Evolutionary conservation across 2,113 vertebrate genomes (phyloP).

Genomic region (Stomatorhinus ivindoensis): DNA sequence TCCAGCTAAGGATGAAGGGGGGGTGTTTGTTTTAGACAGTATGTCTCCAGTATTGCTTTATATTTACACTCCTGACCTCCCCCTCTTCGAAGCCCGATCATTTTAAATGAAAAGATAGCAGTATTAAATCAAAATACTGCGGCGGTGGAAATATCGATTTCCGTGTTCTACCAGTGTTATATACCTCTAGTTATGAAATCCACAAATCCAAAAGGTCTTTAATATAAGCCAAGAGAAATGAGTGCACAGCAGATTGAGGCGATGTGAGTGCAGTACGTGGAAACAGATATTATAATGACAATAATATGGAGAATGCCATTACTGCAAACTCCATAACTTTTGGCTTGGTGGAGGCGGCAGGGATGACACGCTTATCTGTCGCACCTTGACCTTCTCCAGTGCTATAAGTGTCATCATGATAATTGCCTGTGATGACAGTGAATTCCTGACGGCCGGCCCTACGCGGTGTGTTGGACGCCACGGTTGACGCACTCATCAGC

Average conservation of each 20-base stretch:
- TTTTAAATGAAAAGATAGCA: slow-evolving; percentile 16
- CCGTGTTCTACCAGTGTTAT: background rate
- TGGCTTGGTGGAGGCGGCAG: background rate
- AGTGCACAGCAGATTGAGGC: background rate
- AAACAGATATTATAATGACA: background rate
- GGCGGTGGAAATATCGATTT: slow-evolving; percentile 10
- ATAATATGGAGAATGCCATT: background rate
- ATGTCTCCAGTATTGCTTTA: background rate
- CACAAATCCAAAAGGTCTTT: slow-evolving; percentile 18
- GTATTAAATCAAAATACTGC: slow-evolving; percentile 17
- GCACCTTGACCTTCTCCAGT: background rate
- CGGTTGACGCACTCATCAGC: background rate
- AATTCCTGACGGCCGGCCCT: background rate
- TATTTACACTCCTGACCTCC: slow-evolving; percentile 14
- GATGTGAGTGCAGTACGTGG: background rate
- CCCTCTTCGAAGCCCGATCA: background rate
- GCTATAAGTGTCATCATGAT: background rate
- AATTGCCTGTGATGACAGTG: background rate
- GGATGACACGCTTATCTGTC: background rate
- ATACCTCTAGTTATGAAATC: slow-evolving; percentile 4
- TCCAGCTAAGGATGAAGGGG: background rate
- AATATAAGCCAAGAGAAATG: background rate
- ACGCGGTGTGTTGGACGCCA: background rate
- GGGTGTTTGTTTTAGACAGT: background rate
- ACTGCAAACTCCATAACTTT: background rate